These are phyloP conservation scores for Pseudotriccus pelzelni DNA, from an alignment of 2,797 vertebrate genomes.

Conservation along the genomic window DNA sequence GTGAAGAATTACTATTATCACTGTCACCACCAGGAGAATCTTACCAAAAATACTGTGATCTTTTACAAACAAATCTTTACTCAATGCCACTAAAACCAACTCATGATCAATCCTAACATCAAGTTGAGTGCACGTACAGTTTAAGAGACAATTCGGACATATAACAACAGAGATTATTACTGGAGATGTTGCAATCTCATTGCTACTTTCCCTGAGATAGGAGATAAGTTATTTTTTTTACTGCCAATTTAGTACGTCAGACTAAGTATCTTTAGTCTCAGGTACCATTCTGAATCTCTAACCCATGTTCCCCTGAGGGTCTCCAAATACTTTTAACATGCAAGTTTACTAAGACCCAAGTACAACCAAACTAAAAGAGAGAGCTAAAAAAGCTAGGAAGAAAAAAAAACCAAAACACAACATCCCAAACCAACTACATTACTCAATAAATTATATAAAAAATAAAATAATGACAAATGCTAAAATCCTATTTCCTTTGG, in stretches of 20 bases:
- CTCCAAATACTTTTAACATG: neutral
- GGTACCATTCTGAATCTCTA: neutral
- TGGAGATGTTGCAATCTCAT: too few species aligned
- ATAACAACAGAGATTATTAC: neutral
- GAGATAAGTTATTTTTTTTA: neutral
- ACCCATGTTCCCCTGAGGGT: rapidly evolving
- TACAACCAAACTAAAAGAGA: neutral
- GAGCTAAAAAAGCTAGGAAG: neutral
- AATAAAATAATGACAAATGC: neutral
- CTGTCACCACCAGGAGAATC: neutral
- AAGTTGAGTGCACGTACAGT: rapidly evolving
- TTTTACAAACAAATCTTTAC: neutral
- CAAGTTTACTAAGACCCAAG: neutral
- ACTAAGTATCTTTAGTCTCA: neutral
- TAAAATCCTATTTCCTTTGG: neutral
- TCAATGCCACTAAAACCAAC: neutral
- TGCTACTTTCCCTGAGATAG: neutral
- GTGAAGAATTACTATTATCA: neutral
- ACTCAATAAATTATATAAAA: neutral
- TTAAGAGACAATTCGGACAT: neutral
- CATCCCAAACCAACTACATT: neutral
- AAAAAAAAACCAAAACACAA: neutral
- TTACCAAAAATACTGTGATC: neutral
- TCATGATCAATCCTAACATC: neutral
- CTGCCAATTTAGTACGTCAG: neutral